Conservation (phyloP, 2,888 invertebrate genomes). For the Hydraecia micacea region DNA sequence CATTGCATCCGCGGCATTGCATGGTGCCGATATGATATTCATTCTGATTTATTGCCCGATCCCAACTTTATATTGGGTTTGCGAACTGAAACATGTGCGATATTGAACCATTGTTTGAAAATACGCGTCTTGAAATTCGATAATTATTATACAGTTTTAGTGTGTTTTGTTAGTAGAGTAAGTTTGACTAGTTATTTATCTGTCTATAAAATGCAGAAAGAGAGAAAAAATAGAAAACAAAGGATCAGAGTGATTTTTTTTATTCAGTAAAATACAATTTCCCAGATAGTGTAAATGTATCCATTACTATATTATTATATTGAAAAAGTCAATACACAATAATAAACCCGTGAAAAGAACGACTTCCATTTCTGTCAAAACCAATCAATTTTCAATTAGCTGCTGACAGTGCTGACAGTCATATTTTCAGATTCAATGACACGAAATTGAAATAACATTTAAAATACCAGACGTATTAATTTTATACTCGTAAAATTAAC, state of each 20-base stretch:
- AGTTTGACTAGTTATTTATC: neutral
- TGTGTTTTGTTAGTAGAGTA: neutral
- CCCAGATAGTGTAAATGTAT: neutral
- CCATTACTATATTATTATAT: neutral
- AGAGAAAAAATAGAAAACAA: neutral
- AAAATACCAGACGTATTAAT: conserved; percentile 51
- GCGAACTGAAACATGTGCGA: conserved; percentile 59
- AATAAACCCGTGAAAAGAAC: conserved; percentile 6
- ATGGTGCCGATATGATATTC: conserved; percentile 78
- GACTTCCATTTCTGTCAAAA: conserved; percentile 20
- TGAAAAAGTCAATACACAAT: neutral
- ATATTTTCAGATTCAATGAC: conserved; percentile 47
- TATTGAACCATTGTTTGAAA: conserved; percentile 64
- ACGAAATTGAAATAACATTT: conserved; percentile 49
- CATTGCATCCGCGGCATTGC: conserved; percentile 79
- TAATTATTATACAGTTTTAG: conserved; percentile 24
- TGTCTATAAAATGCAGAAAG: neutral
- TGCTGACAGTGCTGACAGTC: conserved; percentile 5
- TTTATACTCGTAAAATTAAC: conserved; percentile 47
- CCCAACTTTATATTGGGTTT: conserved; percentile 68
- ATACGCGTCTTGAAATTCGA: conserved; percentile 40
- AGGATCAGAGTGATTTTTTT: neutral
- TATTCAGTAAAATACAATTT: neutral
- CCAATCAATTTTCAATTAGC: conserved; percentile 41
- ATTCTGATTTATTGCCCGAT: conserved; percentile 82